phyloP scores from a whole-genome alignment of 2,888 invertebrate species.

The Tuta absoluta region DNA sequence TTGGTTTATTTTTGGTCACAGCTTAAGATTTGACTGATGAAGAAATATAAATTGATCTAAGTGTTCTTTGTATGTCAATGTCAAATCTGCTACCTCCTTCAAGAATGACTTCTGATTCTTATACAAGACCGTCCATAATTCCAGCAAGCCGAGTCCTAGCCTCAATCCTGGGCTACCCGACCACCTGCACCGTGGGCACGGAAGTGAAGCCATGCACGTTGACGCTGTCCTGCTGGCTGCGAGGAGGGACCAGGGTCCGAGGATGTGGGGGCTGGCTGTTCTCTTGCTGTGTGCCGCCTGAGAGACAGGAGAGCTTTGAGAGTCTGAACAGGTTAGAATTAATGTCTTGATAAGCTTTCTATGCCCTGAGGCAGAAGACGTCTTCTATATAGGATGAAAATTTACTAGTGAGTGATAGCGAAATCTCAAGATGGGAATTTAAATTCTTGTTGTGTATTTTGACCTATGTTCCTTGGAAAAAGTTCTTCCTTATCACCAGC shows the following conservation, averaged over 20 bases:
- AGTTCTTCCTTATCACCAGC: too few relatives aligned
- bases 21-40: too few relatives aligned
- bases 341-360: neutral
- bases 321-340: conserved; percentile 60
- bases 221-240: conserved; percentile 87
- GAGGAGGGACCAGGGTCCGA: conserved; percentile 84
- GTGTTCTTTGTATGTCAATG: too few relatives aligned
- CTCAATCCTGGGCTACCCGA: conserved; percentile 81
- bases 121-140: neutral
- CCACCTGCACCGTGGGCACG: conserved; percentile 79
- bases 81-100: neutral
- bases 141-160: conserved; percentile 74
- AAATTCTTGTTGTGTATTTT: too few relatives aligned
- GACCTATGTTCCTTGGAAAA: too few relatives aligned
- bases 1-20: too few relatives aligned
- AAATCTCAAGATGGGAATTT: too few relatives aligned
- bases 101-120: too few relatives aligned
- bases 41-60: too few relatives aligned
- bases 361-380: too few relatives aligned
- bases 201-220: conserved; percentile 85
- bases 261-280: conserved; percentile 88
- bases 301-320: conserved; percentile 43
- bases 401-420: too few relatives aligned
- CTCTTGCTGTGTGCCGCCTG: conserved; percentile 82
- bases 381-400: too few relatives aligned